Evolutionary conservation across 1,140 invertebrate species (phyloP).

Genomic region (Drosophila kurseongensis): DNA sequence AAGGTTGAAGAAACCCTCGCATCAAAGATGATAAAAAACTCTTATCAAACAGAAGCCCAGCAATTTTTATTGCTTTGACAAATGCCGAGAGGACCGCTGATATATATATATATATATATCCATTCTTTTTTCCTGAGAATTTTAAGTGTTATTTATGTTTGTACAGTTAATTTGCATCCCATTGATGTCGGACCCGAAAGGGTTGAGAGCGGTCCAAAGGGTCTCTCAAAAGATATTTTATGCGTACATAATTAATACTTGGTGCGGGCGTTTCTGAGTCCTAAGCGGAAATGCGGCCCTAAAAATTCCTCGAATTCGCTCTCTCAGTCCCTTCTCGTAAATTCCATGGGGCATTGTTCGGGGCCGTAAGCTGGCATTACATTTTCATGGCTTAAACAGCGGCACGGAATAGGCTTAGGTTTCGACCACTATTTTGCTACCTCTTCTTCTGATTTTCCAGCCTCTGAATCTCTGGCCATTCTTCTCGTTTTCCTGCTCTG

Average conservation of each 20-base stretch:
- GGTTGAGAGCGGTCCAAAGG: slow-evolving; percentile 54
- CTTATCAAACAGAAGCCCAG: slow-evolving; percentile 68
- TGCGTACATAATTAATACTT: slow-evolving; percentile 82
- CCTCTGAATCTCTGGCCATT: neutral
- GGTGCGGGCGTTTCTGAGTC: slow-evolving; percentile 22
- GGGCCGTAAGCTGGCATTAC: slow-evolving; percentile 73
- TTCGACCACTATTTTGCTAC: slow-evolving; percentile 29
- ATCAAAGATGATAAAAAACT: slow-evolving; percentile 47
- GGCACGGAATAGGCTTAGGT: slow-evolving; percentile 79
- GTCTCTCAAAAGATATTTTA: slow-evolving; percentile 80
- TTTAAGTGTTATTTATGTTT: slow-evolving; percentile 82
- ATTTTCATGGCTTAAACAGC: slow-evolving; percentile 80
- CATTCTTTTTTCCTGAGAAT: slow-evolving; percentile 67
- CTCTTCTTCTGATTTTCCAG: slow-evolving; percentile 16
- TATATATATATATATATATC: slow-evolving; percentile 12
- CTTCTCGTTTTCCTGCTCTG: neutral
- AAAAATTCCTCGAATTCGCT: slow-evolving; percentile 66
- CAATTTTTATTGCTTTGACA: slow-evolving; percentile 81
- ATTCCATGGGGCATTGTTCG: slow-evolving; percentile 58
- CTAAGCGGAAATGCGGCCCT: slow-evolving; percentile 70
- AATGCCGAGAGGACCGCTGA: slow-evolving; percentile 44
- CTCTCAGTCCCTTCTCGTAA: slow-evolving; percentile 22
- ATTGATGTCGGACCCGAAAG: slow-evolving; percentile 69
- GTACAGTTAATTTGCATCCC: slow-evolving; percentile 82
- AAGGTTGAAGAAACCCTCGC: slow-evolving; percentile 5